phyloP scores from a whole-genome alignment of 2,888 invertebrate genomes.

The Nemotelus pantherinus region DNA sequence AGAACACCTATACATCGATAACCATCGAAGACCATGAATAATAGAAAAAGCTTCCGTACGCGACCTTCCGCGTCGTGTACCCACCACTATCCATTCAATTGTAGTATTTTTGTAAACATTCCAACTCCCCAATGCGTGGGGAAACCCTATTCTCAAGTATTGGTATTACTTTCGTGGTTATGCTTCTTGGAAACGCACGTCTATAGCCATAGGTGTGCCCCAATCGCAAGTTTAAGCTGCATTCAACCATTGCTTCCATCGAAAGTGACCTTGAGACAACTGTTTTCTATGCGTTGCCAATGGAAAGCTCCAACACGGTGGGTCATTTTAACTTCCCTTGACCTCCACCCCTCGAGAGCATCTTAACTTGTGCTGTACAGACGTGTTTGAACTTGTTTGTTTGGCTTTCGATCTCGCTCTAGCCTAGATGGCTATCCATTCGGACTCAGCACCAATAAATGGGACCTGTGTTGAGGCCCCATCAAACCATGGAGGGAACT shows the following conservation, averaged over 20 bases:
- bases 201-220: background rate
- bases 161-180: too few relatives aligned
- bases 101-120: background rate
- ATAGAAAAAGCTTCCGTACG: too few relatives aligned
- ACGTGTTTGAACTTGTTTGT: slow-evolving; percentile 1
- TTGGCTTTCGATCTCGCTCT: background rate
- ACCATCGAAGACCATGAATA: too few relatives aligned
- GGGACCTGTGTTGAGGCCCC: background rate
- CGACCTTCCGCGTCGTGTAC: too few relatives aligned
- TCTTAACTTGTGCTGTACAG: background rate
- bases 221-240: background rate
- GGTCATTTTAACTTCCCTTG: background rate
- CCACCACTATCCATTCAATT: background rate
- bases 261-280: slow-evolving; percentile 2
- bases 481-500: background rate
- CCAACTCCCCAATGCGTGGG: too few relatives aligned
- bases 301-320: background rate
- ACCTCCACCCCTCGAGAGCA: background rate
- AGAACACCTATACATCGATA: too few relatives aligned
- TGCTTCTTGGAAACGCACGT: background rate
- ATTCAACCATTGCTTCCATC: background rate
- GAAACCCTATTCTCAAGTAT: too few relatives aligned
- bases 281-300: background rate
- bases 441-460: background rate
- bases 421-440: background rate